Evolutionary conservation across 2,113 vertebrate genomes (phyloP).

Genomic region (Petromus typicus): DNA sequence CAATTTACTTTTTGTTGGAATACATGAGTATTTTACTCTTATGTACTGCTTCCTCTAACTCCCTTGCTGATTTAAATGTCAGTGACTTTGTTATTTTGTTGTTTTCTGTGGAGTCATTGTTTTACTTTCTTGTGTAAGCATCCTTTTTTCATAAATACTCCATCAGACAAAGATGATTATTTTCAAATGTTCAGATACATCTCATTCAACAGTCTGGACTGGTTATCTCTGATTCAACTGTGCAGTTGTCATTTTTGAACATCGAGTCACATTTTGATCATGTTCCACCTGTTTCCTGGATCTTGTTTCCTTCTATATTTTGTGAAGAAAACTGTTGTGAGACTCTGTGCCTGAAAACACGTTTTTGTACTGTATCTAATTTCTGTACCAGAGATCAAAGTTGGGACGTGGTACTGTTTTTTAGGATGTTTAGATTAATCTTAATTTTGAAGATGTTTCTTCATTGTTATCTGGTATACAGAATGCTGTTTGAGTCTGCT

Average conservation of each 20-base stretch:
- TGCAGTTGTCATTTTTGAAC: background rate
- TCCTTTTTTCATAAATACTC: background rate
- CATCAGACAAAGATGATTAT: constrained; percentile 13
- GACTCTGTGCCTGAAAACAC: background rate
- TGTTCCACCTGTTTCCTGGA: background rate
- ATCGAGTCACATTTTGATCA: constrained; percentile 18
- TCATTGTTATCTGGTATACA: background rate
- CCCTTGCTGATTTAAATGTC: background rate
- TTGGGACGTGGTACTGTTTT: background rate
- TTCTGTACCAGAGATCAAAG: no score
- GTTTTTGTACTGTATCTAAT: constrained; percentile 20
- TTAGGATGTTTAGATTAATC: background rate
- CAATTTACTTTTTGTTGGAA: background rate
- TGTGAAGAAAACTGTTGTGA: background rate
- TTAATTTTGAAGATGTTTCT: constrained; percentile 6
- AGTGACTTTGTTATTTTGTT: background rate
- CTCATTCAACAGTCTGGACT: background rate
- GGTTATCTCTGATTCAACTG: background rate
- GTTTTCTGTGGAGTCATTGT: background rate
- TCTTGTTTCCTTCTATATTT: background rate
- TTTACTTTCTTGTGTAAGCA: background rate
- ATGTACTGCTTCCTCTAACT: background rate
- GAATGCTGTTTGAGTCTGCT: background rate
- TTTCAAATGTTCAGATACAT: background rate
- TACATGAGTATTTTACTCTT: background rate